Percentiles rank a stretch among this genome's conserved stretches.
These are phyloP conservation scores for Poecilia wingei DNA, from an alignment of 2,797 vertebrate species.

Conservation along the genomic window DNA sequence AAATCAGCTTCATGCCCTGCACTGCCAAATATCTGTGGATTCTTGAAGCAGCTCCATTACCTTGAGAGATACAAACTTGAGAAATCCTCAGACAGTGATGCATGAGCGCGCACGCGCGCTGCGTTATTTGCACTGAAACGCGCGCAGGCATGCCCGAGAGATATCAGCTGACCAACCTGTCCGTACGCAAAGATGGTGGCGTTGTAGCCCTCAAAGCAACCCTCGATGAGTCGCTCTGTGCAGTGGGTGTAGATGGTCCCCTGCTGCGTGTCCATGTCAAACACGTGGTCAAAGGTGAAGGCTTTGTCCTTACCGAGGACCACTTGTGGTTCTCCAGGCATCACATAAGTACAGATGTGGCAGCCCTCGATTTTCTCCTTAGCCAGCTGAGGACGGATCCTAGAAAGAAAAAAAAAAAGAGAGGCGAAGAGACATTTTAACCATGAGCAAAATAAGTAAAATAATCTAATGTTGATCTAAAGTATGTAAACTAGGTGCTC, in stretches of 20 bases:
- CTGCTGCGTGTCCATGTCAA: constrained; percentile 92
- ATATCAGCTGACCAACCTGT: constrained; percentile 75
- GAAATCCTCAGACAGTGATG: not conserved
- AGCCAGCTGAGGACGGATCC: constrained; percentile 95
- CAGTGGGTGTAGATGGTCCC: constrained; percentile 89
- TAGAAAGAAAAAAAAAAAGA: constrained; percentile 51
- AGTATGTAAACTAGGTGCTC: too few relatives aligned
- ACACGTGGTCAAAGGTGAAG: constrained; percentile 95
- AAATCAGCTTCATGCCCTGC: constrained; percentile 36
- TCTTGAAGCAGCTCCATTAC: constrained; percentile 14
- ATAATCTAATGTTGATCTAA: too few relatives aligned
- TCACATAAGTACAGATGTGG: constrained; percentile 95
- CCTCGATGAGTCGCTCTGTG: constrained; percentile 94
- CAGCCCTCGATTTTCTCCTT: constrained; percentile 98
- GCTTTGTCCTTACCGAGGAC: constrained; percentile 97
- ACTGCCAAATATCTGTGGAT: constrained; percentile 33
- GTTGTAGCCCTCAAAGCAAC: constrained; percentile 97
- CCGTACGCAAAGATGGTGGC: constrained; percentile 97
- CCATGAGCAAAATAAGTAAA: too few relatives aligned
- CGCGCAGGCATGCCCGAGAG: not conserved
- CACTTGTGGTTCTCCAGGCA: constrained; percentile 94
- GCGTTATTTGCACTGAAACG: not conserved
- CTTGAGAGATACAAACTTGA: constrained; percentile 19
- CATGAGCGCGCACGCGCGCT: not conserved
- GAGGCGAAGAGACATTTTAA: not conserved